Conservation (phyloP, 2,113 vertebrate species). For the Salvator merianae region DNA sequence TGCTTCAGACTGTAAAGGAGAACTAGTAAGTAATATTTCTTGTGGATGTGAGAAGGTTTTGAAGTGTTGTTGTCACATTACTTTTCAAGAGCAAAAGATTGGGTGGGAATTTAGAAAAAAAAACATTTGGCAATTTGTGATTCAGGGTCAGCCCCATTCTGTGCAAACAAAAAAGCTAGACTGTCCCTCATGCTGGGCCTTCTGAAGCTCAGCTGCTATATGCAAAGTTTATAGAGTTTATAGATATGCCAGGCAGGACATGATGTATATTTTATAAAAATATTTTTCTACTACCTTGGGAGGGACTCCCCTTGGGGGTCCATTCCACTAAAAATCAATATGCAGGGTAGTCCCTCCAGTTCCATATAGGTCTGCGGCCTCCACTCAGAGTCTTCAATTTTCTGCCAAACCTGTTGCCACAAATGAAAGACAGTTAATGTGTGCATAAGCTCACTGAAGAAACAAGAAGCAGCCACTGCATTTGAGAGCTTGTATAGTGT, state of each 20-base stretch:
- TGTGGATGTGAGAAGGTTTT: no score
- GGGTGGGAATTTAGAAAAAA: not conserved
- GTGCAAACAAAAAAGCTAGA: not conserved
- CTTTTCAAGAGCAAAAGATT: not conserved
- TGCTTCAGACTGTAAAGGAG: no score
- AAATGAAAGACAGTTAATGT: not conserved
- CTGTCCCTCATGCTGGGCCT: no score
- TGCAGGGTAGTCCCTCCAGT: slow-evolving; percentile 94
- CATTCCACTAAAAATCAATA: slow-evolving; percentile 92
- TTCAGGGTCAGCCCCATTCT: not conserved
- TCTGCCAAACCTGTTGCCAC: slow-evolving; percentile 85
- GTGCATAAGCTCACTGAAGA: not conserved
- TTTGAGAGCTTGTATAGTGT: not conserved
- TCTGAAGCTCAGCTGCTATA: no score
- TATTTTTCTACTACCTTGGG: slow-evolving; percentile 79
- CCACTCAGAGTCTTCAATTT: slow-evolving; percentile 92
- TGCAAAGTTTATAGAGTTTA: no score
- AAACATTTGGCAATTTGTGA: not conserved
- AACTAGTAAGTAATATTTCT: no score
- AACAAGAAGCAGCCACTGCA: not conserved
- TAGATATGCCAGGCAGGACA: not conserved
- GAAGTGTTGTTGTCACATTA: not conserved
- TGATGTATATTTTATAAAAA: not conserved
- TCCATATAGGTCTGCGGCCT: slow-evolving; percentile 91
- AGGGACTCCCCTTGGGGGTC: slow-evolving; percentile 94